phyloP scores from a whole-genome alignment of 2,888 invertebrate species.

The Pandemis heparana region DNA sequence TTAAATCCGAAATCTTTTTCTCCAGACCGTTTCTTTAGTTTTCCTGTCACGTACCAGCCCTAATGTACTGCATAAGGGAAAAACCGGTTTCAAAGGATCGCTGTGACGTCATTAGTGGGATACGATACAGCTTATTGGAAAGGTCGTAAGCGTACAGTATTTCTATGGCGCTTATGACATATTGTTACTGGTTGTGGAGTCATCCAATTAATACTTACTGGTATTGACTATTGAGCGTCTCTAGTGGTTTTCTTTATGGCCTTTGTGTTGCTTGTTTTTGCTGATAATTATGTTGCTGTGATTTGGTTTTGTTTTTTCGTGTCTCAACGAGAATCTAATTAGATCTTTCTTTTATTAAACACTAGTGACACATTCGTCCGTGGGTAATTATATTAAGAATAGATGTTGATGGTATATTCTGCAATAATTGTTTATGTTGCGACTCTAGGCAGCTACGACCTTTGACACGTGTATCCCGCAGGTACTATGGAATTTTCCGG shows the following conservation, averaged over 20 bases:
- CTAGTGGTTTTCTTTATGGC: constrained; percentile 34
- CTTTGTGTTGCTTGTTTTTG: constrained; percentile 21
- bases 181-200: neutral
- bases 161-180: neutral
- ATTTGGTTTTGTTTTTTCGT: constrained; percentile 3
- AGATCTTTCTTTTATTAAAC: neutral
- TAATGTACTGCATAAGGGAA: constrained; percentile 44
- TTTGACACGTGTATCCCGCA: too few species aligned
- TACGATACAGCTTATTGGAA: constrained; percentile 15
- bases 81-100: constrained; percentile 39
- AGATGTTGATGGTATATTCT: too few species aligned
- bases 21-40: constrained; percentile 11
- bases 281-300: constrained; percentile 26
- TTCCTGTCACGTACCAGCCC: constrained; percentile 38
- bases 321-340: neutral
- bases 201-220: constrained; percentile 37
- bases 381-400: too few species aligned
- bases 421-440: too few species aligned
- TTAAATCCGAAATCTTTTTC: constrained; percentile 34
- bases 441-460: too few species aligned
- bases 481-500: too few species aligned
- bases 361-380: too few species aligned
- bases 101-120: constrained; percentile 41
- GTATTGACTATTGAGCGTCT: constrained; percentile 36
- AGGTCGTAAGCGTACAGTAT: neutral